Conservation (phyloP, 2,888 invertebrate species). For the Ochropacha duplaris region DNA sequence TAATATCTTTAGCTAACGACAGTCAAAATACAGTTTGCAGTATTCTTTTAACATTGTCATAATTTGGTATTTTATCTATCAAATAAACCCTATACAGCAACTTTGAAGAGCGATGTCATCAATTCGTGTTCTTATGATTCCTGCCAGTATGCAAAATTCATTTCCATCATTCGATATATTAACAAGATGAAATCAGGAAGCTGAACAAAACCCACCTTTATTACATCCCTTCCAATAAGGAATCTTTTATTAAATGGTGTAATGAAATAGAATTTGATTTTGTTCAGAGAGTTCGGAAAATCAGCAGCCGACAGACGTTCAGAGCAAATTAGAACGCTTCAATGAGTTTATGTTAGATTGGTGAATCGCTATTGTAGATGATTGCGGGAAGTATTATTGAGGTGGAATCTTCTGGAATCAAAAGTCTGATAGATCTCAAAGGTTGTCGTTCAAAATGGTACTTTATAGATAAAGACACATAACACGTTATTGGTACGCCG, state of each 20-base stretch:
- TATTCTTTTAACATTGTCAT: too few species aligned
- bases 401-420: neutral
- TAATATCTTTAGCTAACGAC: too few species aligned
- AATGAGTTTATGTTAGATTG: neutral
- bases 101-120: neutral
- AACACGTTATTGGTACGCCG: too few species aligned
- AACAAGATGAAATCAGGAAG: neutral
- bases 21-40: too few species aligned
- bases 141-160: neutral
- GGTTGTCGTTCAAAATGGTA: too few species aligned
- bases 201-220: neutral
- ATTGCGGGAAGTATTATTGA: neutral
- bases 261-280: slow-evolving; percentile 1
- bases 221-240: neutral
- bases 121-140: neutral
- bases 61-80: too few species aligned
- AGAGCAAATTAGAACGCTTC: neutral
- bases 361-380: neutral
- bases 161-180: neutral
- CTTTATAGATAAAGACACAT: neutral
- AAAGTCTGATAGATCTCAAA: too few species aligned
- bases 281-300: neutral
- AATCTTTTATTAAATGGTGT: neutral
- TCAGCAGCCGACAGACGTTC: neutral
- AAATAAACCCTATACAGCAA: too few species aligned